Evolutionary conservation across 2,113 vertebrate species (phyloP), one percentile per base, ranked within the genome.

Genomic region (Montifringilla adamsi): DNA sequence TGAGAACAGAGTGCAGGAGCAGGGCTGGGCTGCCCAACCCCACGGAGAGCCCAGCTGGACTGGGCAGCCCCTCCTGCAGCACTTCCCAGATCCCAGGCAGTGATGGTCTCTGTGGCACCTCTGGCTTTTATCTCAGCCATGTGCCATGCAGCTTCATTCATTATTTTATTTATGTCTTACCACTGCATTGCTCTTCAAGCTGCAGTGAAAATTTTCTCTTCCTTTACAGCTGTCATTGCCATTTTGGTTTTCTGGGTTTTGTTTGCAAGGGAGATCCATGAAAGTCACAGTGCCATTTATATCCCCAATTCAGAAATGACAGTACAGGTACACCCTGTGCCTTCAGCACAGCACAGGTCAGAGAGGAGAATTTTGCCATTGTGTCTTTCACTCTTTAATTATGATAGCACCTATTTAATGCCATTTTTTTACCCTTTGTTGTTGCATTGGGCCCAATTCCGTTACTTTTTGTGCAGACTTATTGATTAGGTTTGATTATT

Each of bases 71-170:
- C 28, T 66, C 73, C 58, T 59, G 62, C 31, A 31, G 20, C 17
- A 1, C 33, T 11, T 31, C 6, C 0, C 20, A 23, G 13, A 7
- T 31, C 6, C 0, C 20, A 23, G 15, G 6, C 47, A 9, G 17
- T 22, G 63, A 9, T 6, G 4, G 13, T 44, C 59, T 15, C 8
- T 7, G 0, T 0, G 2, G 28, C 46, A 41, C 7, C 44, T 62
- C 67, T 9, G 17, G 2, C 1, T 60, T 83, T 87, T 31, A 8
- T 35, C 58, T 73, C 30, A 31, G 14, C 12, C 31, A 2, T 0
- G 0, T n/a, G 79, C 18, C 6, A 1, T 2, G 26, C 27, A 30
- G 33, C 39, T 68, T 58, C 43, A 37, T 37, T 44, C 46, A 12
- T 62, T 49, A 3, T 35, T 83, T 64, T 31, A 28, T 59, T 75